Base-by-base conservation (phyloP, 2,113 vertebrate genomes). In the Bostrychus sinensis region DNA sequence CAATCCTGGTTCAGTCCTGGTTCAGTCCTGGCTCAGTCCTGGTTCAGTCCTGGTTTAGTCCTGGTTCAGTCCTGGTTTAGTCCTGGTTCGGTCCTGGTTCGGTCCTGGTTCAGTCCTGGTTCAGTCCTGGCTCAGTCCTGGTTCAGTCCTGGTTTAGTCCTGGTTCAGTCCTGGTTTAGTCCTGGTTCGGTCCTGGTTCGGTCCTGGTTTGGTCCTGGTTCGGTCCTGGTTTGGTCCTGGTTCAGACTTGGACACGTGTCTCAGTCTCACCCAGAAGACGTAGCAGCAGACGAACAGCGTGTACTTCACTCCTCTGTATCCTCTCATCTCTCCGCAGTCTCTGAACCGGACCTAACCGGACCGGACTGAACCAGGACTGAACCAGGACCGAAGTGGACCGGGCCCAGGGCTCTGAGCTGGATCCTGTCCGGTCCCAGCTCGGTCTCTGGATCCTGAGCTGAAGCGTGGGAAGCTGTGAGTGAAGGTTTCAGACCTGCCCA, bases 231-330 rank as follows among this genome's bases (percentile, higher is more conserved):
- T 32, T 32, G 8, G 30, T 2, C 30, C 30, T 3, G 30, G 30
- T 32, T 32, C 8, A 32, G 30, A 32, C 30, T 8, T 32, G 30
- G 30, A 32, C 5, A 2, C 30, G 5, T 32, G 30, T 5, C 8
- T 32, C 8, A 32, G 30, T 2, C 92, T 91, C 61, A 93, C 92
- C 91, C 91, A 93, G 80, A 93, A 91, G 36, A 90, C 28, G 70
- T 92, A 93, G 73, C 92, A 93, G 87, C 80, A 92, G 53, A 86
- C 20, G 73, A 93, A 93, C 3, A 93, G 38, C 2, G 81, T 88
- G 78, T 91, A 93, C 48, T 93, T 93, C 43, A 90, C 38, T 22
- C 70, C 54, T 59, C 80, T 10, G 82, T 87, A 91, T 28, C 86
- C 83, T 71, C 84, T 83, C 82, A 88, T 89, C 5, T 74, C 82